Evolutionary conservation across 2,888 invertebrate genomes (phyloP).

Genomic region (Sarcophaga carnaria): DNA sequence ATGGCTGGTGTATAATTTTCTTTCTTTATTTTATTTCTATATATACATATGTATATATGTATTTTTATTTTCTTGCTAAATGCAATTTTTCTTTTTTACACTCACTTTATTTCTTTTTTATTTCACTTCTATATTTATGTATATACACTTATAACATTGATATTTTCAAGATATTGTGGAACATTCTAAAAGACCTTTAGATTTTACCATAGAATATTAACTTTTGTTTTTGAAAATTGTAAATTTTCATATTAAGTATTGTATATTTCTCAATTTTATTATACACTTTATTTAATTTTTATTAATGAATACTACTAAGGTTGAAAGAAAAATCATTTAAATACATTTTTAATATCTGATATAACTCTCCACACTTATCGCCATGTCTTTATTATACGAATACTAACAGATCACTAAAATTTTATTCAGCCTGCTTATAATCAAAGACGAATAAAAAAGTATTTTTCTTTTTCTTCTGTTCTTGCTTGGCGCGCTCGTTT

Average conservation of each 20-base stretch:
- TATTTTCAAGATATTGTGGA: conserved; percentile 34
- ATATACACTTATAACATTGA: not conserved
- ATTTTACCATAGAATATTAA: not conserved
- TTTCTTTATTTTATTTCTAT: no score
- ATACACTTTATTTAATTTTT: not conserved
- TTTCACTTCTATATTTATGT: not conserved
- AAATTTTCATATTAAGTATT: not conserved
- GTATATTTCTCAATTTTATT: not conserved
- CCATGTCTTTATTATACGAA: conserved; percentile 48
- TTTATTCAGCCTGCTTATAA: conserved; percentile 23
- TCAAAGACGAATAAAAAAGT: conserved; percentile 5
- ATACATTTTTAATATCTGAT: conserved; percentile 3
- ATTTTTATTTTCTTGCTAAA: not conserved
- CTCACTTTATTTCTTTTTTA: not conserved
- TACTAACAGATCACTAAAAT: conserved; percentile 64
- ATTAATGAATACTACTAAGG: not conserved
- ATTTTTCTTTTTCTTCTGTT: conserved; percentile 16
- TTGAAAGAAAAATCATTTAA: conserved; percentile 14
- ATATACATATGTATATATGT: not conserved
- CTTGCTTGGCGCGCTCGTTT: conserved; percentile 21
- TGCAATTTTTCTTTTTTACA: conserved; percentile 17
- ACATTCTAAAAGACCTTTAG: conserved; percentile 49
- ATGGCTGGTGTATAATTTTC: no score
- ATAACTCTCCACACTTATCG: not conserved
- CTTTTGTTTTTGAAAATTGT: not conserved